These are phyloP conservation scores for Penaeus vannamei DNA, from an alignment of 1,140 invertebrate genomes.

Conservation along the genomic window DNA sequence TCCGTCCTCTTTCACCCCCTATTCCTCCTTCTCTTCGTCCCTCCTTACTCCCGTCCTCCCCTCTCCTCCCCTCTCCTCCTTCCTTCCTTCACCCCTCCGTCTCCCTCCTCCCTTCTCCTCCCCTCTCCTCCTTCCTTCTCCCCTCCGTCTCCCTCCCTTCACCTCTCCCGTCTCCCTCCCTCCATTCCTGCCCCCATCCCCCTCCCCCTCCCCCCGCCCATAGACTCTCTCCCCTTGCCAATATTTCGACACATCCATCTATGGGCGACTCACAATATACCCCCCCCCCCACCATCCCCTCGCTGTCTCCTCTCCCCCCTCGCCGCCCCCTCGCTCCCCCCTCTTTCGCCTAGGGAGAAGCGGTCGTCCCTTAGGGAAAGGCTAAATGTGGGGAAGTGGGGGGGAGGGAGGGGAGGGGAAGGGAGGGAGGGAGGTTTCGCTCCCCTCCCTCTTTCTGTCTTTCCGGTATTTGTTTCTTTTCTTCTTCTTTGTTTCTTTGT, in stretches of 20 bases:
- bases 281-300: background rate
- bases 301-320: background rate
- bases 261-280: background rate
- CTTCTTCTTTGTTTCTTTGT: too few species aligned
- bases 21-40: background rate
- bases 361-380: too few species aligned
- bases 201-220: slow-evolving; percentile 4
- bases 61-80: background rate
- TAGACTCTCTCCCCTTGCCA: slow-evolving; percentile 19
- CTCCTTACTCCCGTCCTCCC: background rate
- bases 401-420: too few species aligned
- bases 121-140: background rate
- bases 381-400: too few species aligned
- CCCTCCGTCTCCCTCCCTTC: background rate
- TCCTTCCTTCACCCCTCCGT: too few species aligned
- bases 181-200: background rate
- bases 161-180: too few species aligned
- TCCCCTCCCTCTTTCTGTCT: too few species aligned
- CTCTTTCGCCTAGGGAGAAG: too few species aligned
- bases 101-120: background rate
- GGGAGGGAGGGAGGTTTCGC: too few species aligned
- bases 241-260: background rate
- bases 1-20: background rate
- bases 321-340: too few species aligned
- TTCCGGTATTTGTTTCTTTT: too few species aligned